These are phyloP conservation scores for Ageneiosus marmoratus DNA, from an alignment of 2,113 vertebrate genomes.

Conservation along the genomic window DNA sequence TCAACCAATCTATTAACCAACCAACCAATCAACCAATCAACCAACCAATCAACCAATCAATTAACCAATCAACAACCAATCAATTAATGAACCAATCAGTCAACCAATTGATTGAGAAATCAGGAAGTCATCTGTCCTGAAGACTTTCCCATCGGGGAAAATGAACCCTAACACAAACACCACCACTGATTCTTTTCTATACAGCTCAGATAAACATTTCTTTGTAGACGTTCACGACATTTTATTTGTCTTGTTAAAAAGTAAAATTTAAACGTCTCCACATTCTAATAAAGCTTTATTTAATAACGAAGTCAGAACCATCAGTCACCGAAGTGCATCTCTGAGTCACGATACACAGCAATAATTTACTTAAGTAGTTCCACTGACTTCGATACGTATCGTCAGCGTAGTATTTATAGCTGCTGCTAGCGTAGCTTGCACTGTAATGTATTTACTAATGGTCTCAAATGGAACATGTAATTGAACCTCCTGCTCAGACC, in stretches of 20 bases:
- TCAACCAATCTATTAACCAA: no score
- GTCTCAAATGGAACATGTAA: constrained; percentile 58
- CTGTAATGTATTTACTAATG: constrained; percentile 49
- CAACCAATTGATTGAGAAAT: neutral
- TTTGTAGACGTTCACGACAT: no score
- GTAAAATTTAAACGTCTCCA: no score
- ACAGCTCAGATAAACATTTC: no score
- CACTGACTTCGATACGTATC: constrained; percentile 1
- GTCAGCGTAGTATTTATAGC: constrained; percentile 21
- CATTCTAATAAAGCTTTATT: neutral
- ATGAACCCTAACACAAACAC: no score
- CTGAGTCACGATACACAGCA: neutral
- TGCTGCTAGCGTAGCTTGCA: constrained; percentile 6
- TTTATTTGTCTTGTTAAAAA: no score
- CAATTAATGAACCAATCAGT: no score
- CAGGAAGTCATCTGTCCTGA: neutral
- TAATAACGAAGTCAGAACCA: constrained; percentile 9
- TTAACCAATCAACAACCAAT: no score
- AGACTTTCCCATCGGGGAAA: neutral
- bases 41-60: no score
- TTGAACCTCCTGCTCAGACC: constrained; percentile 51
- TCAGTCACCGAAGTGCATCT: neutral
- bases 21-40: no score
- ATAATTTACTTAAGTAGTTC: constrained; percentile 6
- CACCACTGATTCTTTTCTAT: no score